A percentile compares a stretch with the other conserved stretches of the same genome.
Evolutionary conservation across 2,888 invertebrate species (phyloP).

Genomic region (Strigamia transsilvanica): DNA sequence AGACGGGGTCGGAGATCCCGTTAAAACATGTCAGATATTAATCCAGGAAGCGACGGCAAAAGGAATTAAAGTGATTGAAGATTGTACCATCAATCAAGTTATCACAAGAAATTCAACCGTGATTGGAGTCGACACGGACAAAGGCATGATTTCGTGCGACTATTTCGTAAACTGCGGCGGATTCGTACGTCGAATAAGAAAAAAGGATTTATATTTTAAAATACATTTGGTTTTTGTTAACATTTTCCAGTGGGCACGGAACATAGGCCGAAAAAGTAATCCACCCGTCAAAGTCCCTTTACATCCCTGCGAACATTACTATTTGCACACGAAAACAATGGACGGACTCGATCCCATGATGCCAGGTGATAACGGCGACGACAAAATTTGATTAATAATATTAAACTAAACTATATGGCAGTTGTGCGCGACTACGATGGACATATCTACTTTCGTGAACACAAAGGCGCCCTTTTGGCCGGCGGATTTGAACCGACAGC

Average conservation of each 20-base stretch:
- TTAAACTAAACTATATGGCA: constrained; percentile 60
- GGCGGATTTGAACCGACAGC: constrained; percentile 92
- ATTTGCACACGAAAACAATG: constrained; percentile 85
- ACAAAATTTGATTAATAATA: neutral
- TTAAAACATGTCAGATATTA: constrained; percentile 65
- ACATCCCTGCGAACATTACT: constrained; percentile 92
- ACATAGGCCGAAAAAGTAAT: constrained; percentile 83
- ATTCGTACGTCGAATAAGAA: constrained; percentile 67
- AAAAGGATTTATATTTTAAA: too few species aligned
- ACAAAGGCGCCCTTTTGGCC: constrained; percentile 82
- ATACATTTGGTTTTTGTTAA: too few species aligned
- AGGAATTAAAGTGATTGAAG: constrained; percentile 76
- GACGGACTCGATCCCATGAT: constrained; percentile 79
- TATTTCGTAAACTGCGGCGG: constrained; percentile 96
- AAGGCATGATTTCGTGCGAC: constrained; percentile 81
- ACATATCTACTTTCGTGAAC: constrained; percentile 83
- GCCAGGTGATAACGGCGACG: constrained; percentile 70
- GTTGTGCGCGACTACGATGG: constrained; percentile 89
- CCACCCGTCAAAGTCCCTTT: constrained; percentile 86
- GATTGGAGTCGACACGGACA: constrained; percentile 77
- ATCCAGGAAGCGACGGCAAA: constrained; percentile 60
- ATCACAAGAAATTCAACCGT: constrained; percentile 74
- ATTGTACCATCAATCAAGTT: constrained; percentile 77
- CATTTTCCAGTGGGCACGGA: constrained; percentile 78
- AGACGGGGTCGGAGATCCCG: constrained; percentile 90